Base-by-base conservation (phyloP, 2,113 vertebrate genomes). In the Cyprinodon variegatus region DNA sequence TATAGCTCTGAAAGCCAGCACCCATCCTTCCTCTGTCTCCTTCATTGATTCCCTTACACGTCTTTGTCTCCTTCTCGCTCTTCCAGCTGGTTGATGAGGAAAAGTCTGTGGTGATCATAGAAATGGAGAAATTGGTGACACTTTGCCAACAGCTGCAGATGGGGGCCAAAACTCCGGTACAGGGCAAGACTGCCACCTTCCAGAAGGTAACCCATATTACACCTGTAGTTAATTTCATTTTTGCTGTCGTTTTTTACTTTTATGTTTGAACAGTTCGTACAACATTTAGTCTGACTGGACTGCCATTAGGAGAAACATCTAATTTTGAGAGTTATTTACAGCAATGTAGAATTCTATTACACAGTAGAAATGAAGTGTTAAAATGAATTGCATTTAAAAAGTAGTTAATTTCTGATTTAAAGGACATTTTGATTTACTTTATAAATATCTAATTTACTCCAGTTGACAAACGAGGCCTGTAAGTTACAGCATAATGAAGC, bases 101-200 rank as follows among this genome's bases (percentile, higher is more conserved):
- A 72, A 97, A 95, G 90, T 86, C 94, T 76, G 83, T 92, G 79
- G 91, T 99, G 90, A 89, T 95, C 67, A 79, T 96, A 84, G 97
- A 99, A 94, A 94, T 94, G 82, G 97, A 99, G 90, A 98, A 96
- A 83, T 94, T 99, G 83, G 82, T 93, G 83, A 91, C 95, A 10
- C 72, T 95, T 0, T 97, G 96, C 90, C 96, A 96, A 61, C 97
- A 98, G 88, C 95, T 98, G 62, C 97, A 98, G 88, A 87, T 94
- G 75, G 95, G 95, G 74, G 94, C 94, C 62, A 97, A 94, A 88
- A 90, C 94, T 59, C 93, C 95, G 40, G 93, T 94, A 65, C 97
- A 98, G 92, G 97, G 96, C 68, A 98, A 98, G 95, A 94, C 93
- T 71, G 95, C 96, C 89, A 96, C 93, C 76, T 97, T 97, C 91